A percentile compares a stretch with the other conserved stretches of the same genome.
Evolutionary conservation across 30 jellyfish, hydroid and myxozoan genomes (phyloP).

Genomic region (Sanderia malayensis): DNA sequence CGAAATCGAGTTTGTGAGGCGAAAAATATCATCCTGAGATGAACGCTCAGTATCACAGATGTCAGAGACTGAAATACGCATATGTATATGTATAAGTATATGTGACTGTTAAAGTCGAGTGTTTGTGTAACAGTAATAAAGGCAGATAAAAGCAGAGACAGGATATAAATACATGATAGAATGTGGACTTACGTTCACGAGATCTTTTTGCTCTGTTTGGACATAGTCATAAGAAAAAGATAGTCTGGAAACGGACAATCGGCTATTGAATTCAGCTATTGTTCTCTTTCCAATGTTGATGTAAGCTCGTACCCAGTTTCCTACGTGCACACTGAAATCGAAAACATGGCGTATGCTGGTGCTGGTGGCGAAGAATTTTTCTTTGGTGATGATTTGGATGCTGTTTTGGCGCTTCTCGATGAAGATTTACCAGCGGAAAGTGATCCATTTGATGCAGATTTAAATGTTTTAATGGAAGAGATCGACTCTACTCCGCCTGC

Average conservation of each 20-base stretch:
- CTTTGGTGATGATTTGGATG: conserved; percentile 10
- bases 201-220: no score
- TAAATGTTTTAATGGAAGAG: conserved; percentile 36
- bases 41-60: no score
- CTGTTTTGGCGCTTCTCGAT: conserved; percentile 27
- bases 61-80: no score
- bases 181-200: no score
- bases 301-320: background rate
- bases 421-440: conserved; percentile 24
- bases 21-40: no score
- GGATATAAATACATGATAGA: no score
- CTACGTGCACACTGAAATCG: conserved; percentile 1
- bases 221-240: conserved; percentile 9
- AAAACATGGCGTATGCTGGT: background rate
- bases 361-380: background rate
- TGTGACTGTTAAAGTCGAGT: no score
- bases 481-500: conserved; percentile 9
- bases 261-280: background rate
- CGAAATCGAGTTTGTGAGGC: no score
- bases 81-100: no score
- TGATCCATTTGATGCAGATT: conserved; percentile 4
- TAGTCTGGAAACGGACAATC: conserved; percentile 1
- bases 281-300: background rate
- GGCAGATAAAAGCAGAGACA: no score
- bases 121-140: no score